Base-by-base conservation (phyloP, 2,888 invertebrate genomes). In the Brachylomia viminalis region DNA sequence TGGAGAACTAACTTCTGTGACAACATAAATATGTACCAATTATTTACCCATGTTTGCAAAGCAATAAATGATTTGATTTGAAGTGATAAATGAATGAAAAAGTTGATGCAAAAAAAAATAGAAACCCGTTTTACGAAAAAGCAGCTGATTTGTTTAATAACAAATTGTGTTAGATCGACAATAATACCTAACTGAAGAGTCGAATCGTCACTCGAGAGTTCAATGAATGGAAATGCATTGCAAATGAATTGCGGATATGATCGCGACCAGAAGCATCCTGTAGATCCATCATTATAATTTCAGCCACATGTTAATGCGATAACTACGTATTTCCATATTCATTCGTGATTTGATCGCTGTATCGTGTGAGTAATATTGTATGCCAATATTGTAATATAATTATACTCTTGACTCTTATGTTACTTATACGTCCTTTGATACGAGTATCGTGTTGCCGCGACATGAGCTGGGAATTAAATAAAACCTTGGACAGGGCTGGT, bases 391-490 rank as follows among this genome's bases (percentile, higher is more conserved):
- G 71, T 72, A 61, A 72, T 62, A 64, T 72, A 73, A 68, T 61
- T 20, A 83, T 69, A 69, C 69, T 77, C 68, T 83, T 81, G 64
- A 61, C 65, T 67, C 78, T 86, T 68, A 33, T 56, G 45, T 81
- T 70, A 85, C 82, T 64, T 23, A 52, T 61, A 52, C 33, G 64
- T 42, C 49, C 66, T 56, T 59, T 82, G 77, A 72, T 77, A 83
- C 69, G 59, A 72, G 69, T 83, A 86, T 86, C 86, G 62, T 52
- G 70, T 84, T 72, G 45, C 86, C 27, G 67, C 23, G 72, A 83
- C 71, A 62, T 72, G 79, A 79, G 83, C 79, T 86, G 79, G 67
- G 71, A 82, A 85, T 83, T 71, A 82, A 82, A 78, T 78, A 83
- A 83, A 86, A 75, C 86, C 83, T 83, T 83, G 67, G 54, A 58